These are phyloP conservation scores for Ectropis grisescens DNA, from an alignment of 1,140 invertebrate genomes.

Conservation along the genomic window DNA sequence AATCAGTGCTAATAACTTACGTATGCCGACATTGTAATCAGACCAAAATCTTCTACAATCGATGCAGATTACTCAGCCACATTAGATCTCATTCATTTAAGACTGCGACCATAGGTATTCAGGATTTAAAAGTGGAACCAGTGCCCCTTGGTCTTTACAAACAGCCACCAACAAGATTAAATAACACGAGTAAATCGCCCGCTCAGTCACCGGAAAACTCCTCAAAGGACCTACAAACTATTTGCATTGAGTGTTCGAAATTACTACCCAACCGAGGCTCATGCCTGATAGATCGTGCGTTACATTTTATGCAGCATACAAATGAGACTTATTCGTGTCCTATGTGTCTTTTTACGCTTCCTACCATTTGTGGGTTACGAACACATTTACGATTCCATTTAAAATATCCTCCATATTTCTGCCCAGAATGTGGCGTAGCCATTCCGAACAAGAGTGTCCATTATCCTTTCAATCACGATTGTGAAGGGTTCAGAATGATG, in stretches of 20 bases:
- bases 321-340: slow-evolving; percentile 34
- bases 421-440: slow-evolving; percentile 66
- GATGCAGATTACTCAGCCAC: slow-evolving; percentile 53
- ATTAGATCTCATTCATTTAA: slow-evolving; percentile 57
- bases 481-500: slow-evolving; percentile 66
- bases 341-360: slow-evolving; percentile 59
- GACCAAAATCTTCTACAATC: slow-evolving; percentile 41
- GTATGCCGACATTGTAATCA: slow-evolving; percentile 42
- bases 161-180: slow-evolving; percentile 3
- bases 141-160: slow-evolving; percentile 22
- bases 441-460: slow-evolving; percentile 30
- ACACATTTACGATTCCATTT: slow-evolving; percentile 64
- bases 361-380: slow-evolving; percentile 54
- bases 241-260: slow-evolving; percentile 40
- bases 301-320: slow-evolving; percentile 40
- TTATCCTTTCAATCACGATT: slow-evolving; percentile 58
- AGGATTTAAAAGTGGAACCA: slow-evolving; percentile 49
- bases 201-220: too few relatives aligned
- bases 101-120: slow-evolving; percentile 53
- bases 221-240: slow-evolving; percentile 1
- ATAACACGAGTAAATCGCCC: slow-evolving; percentile 3
- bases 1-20: slow-evolving; percentile 50
- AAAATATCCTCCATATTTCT: slow-evolving; percentile 53
- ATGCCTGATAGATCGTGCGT: slow-evolving; percentile 32
- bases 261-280: slow-evolving; percentile 12